Conservation (phyloP, 2,888 invertebrate genomes). For the Yponomeuta evonymella region DNA sequence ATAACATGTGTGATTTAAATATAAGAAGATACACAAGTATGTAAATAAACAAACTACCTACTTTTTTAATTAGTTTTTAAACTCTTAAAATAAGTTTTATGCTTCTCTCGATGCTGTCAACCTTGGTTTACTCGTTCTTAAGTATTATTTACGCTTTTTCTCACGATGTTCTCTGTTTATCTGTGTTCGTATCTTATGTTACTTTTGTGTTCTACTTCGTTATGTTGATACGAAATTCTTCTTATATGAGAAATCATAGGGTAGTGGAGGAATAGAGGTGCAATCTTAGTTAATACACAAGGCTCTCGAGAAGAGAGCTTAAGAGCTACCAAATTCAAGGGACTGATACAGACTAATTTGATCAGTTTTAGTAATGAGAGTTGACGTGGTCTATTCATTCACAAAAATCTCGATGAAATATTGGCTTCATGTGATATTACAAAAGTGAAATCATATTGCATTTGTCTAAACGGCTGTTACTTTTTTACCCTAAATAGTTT, state of each 20-base stretch:
- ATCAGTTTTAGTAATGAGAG: too few relatives aligned
- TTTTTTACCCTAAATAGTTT: too few relatives aligned
- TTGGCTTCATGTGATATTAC: too few relatives aligned
- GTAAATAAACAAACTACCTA: conserved; percentile 28
- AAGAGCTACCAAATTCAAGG: too few relatives aligned
- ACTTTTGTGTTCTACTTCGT: conserved; percentile 29
- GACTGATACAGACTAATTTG: too few relatives aligned
- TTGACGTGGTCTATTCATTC: too few relatives aligned
- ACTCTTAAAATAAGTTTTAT: neutral
- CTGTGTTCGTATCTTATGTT: conserved; percentile 29
- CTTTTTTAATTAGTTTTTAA: conserved; percentile 25
- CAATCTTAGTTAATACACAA: conserved; percentile 14
- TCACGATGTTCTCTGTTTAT: conserved; percentile 8
- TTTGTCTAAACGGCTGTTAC: too few relatives aligned
- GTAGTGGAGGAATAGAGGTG: conserved; percentile 32
- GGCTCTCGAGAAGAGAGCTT: too few relatives aligned
- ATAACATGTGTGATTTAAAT: conserved; percentile 25
- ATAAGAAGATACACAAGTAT: conserved; percentile 68
- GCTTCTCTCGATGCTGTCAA: conserved; percentile 19
- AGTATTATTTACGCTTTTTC: conserved; percentile 10
- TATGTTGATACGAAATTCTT: conserved; percentile 40
- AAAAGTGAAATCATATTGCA: too few relatives aligned
- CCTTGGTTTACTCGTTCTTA: conserved; percentile 23
- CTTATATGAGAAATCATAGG: conserved; percentile 36
- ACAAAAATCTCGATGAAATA: too few relatives aligned